Evolutionary conservation across 2,797 vertebrate species (phyloP), one percentile per base, ranked within the genome.

Genomic region (Syngnathus acus): DNA sequence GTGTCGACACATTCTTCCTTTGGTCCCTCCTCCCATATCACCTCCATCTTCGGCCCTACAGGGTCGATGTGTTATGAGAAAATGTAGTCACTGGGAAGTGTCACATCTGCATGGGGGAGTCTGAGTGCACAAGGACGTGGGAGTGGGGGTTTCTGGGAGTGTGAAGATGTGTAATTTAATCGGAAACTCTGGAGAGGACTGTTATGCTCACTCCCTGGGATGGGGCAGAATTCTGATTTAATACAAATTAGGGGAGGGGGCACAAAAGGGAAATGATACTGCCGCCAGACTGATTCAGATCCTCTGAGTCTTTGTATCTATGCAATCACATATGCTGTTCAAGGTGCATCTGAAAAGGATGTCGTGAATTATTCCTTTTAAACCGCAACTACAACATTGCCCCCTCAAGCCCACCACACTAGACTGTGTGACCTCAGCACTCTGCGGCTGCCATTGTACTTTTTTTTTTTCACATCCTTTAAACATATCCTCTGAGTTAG

Each of bases 141-240:
- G 43, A 61, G 37, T 5, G 73, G 72, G 26, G 77, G 74, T 65
- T 71, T 85, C 71, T 76, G 73, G 72, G 80, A 81, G 79, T 70
- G 54, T 67, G 84, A 78, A 78, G 76, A 84, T 86, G 68, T 84
- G 83, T 87, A 85, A 89, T 88, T 89, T 86, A 90, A 89, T 89
- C 80, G 84, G 76, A 81, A 76, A 68, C 78, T 86, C 82, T 58
- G 73, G 80, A 85, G 85, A 82, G 79, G 53, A 68, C 75, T 68
- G 73, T 76, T 77, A 73, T 76, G 76, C 76, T 83, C 80, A 86
- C 83, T 84, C 81, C 61, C 62, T 23, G 66, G 76, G 74, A 83
- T 72, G 82, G 68, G 67, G 68, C 65, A 55, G 66, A 83, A 83
- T 83, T 84, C 47, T 79, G 81, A 83, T 87, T 78, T 85, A 78